Conservation (phyloP, 1,140 invertebrate genomes). For the Lordiphosa collinella region DNA sequence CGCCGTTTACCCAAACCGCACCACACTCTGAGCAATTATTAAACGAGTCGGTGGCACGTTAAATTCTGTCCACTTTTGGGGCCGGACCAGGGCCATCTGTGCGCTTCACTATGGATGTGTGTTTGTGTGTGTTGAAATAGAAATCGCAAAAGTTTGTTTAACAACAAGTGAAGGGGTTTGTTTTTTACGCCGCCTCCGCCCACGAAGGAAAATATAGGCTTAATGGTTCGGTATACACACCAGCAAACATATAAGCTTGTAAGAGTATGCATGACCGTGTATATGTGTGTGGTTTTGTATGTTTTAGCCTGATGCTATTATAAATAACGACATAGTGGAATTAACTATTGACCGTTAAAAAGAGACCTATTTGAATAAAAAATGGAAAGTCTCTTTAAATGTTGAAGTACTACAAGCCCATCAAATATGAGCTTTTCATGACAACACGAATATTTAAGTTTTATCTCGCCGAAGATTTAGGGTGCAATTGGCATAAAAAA, state of each 20-base stretch:
- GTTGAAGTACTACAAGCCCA: conserved; percentile 24
- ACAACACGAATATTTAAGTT: neutral
- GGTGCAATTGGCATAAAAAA: too few relatives aligned
- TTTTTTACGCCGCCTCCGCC: conserved; percentile 57
- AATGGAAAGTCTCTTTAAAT: conserved; percentile 38
- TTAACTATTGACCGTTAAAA: conserved; percentile 42
- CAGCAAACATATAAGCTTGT: conserved; percentile 8
- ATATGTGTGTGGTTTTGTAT: conserved; percentile 12
- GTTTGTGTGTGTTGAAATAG: conserved; percentile 41
- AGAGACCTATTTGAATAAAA: conserved; percentile 16
- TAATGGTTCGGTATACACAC: conserved; percentile 32
- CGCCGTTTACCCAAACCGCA: conserved; percentile 54
- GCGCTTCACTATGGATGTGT: conserved; percentile 34
- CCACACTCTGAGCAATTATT: conserved; percentile 75
- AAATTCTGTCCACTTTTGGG: conserved; percentile 75
- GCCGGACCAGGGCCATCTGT: conserved; percentile 44
- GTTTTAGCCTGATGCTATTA: conserved; percentile 31
- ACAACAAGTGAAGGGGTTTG: conserved; percentile 74
- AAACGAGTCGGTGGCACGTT: conserved; percentile 76
- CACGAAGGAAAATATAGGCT: conserved; percentile 31
- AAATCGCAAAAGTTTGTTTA: conserved; percentile 75
- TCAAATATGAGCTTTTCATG: conserved; percentile 1
- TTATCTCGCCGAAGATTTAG: too few relatives aligned
- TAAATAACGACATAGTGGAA: conserved; percentile 44
- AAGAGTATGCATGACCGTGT: neutral